Evolutionary conservation across 23 tunicate species (phyloP), one percentile per base, ranked within the genome.

Genomic region (Styela plicata): DNA sequence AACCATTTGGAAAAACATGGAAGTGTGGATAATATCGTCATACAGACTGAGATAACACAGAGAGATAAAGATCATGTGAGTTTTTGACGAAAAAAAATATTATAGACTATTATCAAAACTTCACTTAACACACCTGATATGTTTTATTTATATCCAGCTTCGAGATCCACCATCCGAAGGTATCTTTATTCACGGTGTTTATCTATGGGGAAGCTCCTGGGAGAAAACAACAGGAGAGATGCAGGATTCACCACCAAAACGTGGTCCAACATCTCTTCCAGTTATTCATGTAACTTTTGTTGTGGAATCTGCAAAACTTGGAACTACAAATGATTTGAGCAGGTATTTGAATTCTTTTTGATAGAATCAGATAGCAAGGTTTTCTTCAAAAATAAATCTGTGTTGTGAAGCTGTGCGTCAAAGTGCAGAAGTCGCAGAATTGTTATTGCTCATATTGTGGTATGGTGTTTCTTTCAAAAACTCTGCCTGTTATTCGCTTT

Each of bases 141-240:
- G 7, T 25, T 65, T 65, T 65, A 29, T 18, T 67, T 27, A 17
- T 67, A n/a, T 26, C 24, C 80, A 93, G 98, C 69, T 93, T 7
- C 89, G 98, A 3, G 98, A 93, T 36, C 98, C 98, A 29, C 98
- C 98, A 2, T 63, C 93, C 27, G 98, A 93, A 57, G 98, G 98
- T 2, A 84, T 93, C 65, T 93, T 93, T 36, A 31, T 93, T 18
- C 90, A 85, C 27, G 98, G 98, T 3, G 98, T 93, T 10, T 93
- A 88, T 76, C 24, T 93, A 69, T 88, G 93, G 93, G 98, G 98
- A 10, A 84, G 93, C 31, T 69, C 83, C 2, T 93, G 98, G 98
- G 98, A 93, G 61, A 93, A 88, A 61, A 85, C 98, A 63, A 86
- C 85, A 26, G 91, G 91, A 1, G 97, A 92, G 52, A 84, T 92